Base-by-base conservation (phyloP, 2,888 invertebrate species). In the Caradrina clavipalpis region DNA sequence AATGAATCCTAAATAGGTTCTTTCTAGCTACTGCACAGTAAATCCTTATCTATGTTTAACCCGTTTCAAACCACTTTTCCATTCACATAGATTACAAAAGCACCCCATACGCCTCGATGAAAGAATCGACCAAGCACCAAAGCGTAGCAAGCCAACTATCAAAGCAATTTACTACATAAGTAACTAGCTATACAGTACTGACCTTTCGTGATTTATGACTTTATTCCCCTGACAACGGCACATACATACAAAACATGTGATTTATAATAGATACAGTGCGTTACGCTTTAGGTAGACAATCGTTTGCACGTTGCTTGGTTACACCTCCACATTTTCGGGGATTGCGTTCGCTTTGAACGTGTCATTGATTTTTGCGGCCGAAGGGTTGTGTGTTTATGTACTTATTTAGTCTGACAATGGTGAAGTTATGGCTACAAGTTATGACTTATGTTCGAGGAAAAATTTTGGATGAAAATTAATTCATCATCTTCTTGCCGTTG, bases 181-280 rank as follows among this genome's bases (percentile, higher is more conserved):
- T 58, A 72, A 54, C 63, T 62, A 76, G 47, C 42, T 76, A 75
- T 76, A 81, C 59, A 70, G 51, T 81, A 81, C 82, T 86, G 82
- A 85, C 83, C 80, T 83, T 82, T 78, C 82, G 88, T 88, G 89
- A 87, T 88, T 87, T 89, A 87, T 87, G 76, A 78, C 82, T 81
- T 73, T 81, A 86, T 81, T 73, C 72, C 85, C 83, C 76, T 83
- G 76, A 83, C 81, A 78, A 83, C 81, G 79, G 86, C 84, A 89
- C 84, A 85, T 83, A 87, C 66, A 78, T 86, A 86, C 76, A 86
- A 68, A 84, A 88, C 86, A 86, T 88, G 78, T 89, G 90, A 88
- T 87, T 88, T 89, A 88, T 88, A 81, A 78, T 83, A 80, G 81
- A 73, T 78, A 79, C 82, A 72, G 83, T 89, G 90, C 90, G 90